Conservation (phyloP, 30 jellyfish, hydroid and myxozoan genomes). For the Hydractinia symbiolongicarpus region DNA sequence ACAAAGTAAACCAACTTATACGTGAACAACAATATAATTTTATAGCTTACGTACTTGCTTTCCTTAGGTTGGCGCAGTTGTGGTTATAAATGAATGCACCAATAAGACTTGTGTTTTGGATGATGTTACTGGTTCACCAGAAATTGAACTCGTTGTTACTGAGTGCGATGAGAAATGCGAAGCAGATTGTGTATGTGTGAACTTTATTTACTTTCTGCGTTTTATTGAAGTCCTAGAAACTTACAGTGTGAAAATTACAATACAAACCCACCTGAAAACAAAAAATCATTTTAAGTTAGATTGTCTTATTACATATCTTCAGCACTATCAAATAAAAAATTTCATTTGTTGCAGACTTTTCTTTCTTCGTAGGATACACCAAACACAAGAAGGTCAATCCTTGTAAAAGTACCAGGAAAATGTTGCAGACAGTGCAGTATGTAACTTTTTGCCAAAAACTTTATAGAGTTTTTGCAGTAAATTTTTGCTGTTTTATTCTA, state of each 20-base stretch:
- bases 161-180: slow-evolving; percentile 19
- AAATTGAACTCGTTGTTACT: neutral
- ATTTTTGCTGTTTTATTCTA: neutral
- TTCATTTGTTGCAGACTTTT: neutral
- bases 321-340: neutral
- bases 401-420: slow-evolving; percentile 5
- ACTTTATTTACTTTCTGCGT: neutral
- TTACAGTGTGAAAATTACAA: no score
- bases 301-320: neutral
- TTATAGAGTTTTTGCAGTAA: neutral
- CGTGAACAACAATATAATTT: neutral
- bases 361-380: slow-evolving; percentile 12
- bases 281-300: neutral
- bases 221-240: no score
- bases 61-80: slow-evolving; percentile 11
- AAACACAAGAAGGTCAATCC: neutral
- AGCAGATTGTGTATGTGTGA: slow-evolving; percentile 31
- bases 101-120: slow-evolving; percentile 23
- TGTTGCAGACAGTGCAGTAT: slow-evolving; percentile 19
- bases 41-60: neutral
- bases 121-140: slow-evolving; percentile 14
- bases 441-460: neutral
- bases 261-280: no score
- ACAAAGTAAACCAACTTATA: no score
- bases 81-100: slow-evolving; percentile 13